Evolutionary conservation across 2,797 vertebrate genomes (phyloP).

Genomic region (Acanthopagrus latus): DNA sequence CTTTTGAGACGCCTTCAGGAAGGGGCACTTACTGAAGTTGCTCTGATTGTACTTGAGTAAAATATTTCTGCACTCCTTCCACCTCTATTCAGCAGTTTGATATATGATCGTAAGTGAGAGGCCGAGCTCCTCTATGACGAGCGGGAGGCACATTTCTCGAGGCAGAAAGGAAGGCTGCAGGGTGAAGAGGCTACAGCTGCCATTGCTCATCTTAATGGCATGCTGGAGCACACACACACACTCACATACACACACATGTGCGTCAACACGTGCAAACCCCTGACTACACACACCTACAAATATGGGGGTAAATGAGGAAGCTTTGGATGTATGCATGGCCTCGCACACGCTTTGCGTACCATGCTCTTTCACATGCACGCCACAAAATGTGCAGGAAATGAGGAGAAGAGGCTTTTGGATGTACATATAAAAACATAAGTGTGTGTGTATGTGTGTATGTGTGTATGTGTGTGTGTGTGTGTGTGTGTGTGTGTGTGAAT

Average conservation of each 20-base stretch:
- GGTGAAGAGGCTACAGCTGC: slow-evolving; percentile 86
- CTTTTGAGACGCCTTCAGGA: slow-evolving; percentile 34
- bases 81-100: slow-evolving; percentile 75
- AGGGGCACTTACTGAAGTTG: slow-evolving; percentile 64
- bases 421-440: slow-evolving; percentile 59
- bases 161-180: slow-evolving; percentile 74
- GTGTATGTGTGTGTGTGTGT: slow-evolving; percentile 59
- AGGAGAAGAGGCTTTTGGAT: slow-evolving; percentile 62
- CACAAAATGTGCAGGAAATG: slow-evolving; percentile 75
- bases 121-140: slow-evolving; percentile 72
- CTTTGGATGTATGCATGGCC: slow-evolving; percentile 63
- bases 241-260: slow-evolving; percentile 2
- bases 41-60: slow-evolving; percentile 68
- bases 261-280: slow-evolving; percentile 13
- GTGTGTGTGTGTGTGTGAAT: slow-evolving; percentile 62
- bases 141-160: slow-evolving; percentile 74
- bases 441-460: slow-evolving; percentile 62
- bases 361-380: slow-evolving; percentile 7
- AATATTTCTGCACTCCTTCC: slow-evolving; percentile 73
- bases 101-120: slow-evolving; percentile 70
- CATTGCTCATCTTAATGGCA: slow-evolving; percentile 83
- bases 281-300: slow-evolving; percentile 60
- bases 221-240: slow-evolving; percentile 50
- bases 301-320: slow-evolving; percentile 68
- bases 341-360: slow-evolving; percentile 8